phyloP scores from a whole-genome alignment of 2,797 vertebrate genomes.

The Lagocephalus sceleratus region DNA sequence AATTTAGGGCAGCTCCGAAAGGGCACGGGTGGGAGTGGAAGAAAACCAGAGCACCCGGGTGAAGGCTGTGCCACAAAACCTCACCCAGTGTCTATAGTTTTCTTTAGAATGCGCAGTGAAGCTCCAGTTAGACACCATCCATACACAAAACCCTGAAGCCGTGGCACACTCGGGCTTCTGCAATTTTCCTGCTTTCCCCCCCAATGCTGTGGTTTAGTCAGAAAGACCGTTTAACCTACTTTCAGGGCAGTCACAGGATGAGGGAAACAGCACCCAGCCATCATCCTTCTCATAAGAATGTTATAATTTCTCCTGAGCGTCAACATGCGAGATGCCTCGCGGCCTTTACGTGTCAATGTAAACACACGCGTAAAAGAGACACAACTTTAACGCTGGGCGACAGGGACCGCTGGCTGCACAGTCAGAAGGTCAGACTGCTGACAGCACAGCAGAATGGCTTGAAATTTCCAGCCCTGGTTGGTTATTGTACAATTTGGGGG shows the following conservation, averaged over 20 bases:
- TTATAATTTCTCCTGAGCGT: no score
- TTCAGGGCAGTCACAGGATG: conserved; percentile 16
- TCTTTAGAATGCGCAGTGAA: neutral
- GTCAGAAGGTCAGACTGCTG: conserved; percentile 63
- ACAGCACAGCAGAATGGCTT: conserved; percentile 58
- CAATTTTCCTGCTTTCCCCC: neutral
- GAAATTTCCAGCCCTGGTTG: conserved; percentile 60
- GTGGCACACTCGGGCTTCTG: conserved; percentile 14
- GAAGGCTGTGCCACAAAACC: conserved; percentile 15
- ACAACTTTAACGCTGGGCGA: conserved; percentile 20
- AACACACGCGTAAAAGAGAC: neutral
- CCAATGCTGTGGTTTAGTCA: conserved; percentile 32
- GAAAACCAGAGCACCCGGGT: neutral
- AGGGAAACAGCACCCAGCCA: conserved; percentile 40
- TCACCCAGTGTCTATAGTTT: neutral
- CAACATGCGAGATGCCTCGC: no score
- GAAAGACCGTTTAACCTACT: conserved; percentile 50
- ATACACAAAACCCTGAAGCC: conserved; percentile 4
- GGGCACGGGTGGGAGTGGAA: neutral
- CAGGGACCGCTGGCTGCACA: conserved; percentile 46
- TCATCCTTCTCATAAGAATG: conserved; percentile 3
- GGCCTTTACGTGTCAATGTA: no score
- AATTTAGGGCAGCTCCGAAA: neutral
- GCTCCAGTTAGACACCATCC: conserved; percentile 14
- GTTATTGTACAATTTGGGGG: conserved; percentile 65